phyloP scores from a whole-genome alignment of 1,140 invertebrate species.

The Pararge aegeria region DNA sequence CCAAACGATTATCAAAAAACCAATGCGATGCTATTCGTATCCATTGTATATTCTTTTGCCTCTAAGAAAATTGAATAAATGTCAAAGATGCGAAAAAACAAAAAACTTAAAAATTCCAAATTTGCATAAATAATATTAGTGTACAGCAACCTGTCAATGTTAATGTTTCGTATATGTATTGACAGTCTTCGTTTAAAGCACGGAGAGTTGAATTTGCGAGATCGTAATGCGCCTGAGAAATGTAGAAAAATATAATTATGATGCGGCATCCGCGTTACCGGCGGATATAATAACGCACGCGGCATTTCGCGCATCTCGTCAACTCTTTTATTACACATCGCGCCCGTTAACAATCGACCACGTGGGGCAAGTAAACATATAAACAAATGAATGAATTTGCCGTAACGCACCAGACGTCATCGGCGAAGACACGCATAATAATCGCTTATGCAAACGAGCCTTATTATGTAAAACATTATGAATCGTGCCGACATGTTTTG shows the following conservation, averaged over 20 bases:
- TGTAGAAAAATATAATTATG: background rate
- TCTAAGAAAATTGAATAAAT: too few species aligned
- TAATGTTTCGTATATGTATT: too few species aligned
- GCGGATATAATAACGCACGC: background rate
- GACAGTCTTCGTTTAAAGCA: too few species aligned
- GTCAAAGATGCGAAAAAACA: too few species aligned
- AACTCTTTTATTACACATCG: slow-evolving; percentile 49
- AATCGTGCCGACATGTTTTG: slow-evolving; percentile 64
- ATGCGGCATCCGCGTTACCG: background rate
- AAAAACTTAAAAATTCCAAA: too few species aligned
- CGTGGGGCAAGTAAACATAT: slow-evolving; percentile 59
- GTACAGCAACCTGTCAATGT: too few species aligned
- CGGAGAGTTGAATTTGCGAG: too few species aligned
- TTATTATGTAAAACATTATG: slow-evolving; percentile 76
- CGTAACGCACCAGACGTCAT: slow-evolving; percentile 59
- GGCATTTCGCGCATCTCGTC: slow-evolving; percentile 35
- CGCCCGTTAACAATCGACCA: slow-evolving; percentile 45
- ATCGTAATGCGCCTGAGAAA: too few species aligned
- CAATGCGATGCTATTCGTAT: too few species aligned
- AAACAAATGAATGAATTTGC: slow-evolving; percentile 72
- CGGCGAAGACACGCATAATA: slow-evolving; percentile 71
- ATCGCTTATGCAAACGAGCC: slow-evolving; percentile 72
- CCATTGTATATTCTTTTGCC: too few species aligned
- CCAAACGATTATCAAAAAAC: too few species aligned
- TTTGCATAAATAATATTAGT: too few species aligned